A percentile compares a stretch with the other conserved stretches of the same genome.
Evolutionary conservation across 2,888 invertebrate genomes (phyloP).

Genomic region (Malthinus flaveolus): DNA sequence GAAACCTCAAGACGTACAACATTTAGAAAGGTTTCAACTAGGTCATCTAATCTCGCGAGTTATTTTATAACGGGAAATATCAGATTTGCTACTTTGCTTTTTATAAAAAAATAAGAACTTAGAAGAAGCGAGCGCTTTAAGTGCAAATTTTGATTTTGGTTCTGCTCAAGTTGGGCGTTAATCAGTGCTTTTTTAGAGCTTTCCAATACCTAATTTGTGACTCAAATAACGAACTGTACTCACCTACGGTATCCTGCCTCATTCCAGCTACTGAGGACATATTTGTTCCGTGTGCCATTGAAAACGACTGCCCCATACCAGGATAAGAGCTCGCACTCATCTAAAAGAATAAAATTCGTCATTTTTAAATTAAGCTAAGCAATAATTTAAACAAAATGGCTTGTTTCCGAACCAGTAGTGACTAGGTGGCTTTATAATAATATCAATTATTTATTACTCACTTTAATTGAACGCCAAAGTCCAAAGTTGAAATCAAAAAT

Average conservation of each 20-base stretch:
- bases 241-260: conserved; percentile 84
- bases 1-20: conserved; percentile 9
- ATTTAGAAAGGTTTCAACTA: not conserved
- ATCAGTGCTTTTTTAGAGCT: not conserved
- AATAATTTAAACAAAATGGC: not conserved
- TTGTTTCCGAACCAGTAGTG: not conserved
- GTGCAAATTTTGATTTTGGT: too few species aligned
- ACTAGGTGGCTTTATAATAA: too few species aligned
- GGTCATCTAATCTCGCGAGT: not conserved
- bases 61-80: not conserved
- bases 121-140: too few species aligned
- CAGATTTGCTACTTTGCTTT: not conserved
- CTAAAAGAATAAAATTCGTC: conserved; percentile 59
- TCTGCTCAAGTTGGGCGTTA: too few species aligned
- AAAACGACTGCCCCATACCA: conserved; percentile 92
- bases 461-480: too few species aligned
- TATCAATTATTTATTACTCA: not conserved
- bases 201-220: too few species aligned
- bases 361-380: not conserved
- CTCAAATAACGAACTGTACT: conserved; percentile 52
- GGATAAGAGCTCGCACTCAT: conserved; percentile 93
- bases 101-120: not conserved
- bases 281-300: conserved; percentile 90
- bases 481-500: too few species aligned
- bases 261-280: conserved; percentile 89